Percentiles rank a stretch among this genome's conserved stretches.
These are phyloP conservation scores for Girardia tigrina DNA, from an alignment of 2,888 invertebrate species.

Conservation along the genomic window DNA sequence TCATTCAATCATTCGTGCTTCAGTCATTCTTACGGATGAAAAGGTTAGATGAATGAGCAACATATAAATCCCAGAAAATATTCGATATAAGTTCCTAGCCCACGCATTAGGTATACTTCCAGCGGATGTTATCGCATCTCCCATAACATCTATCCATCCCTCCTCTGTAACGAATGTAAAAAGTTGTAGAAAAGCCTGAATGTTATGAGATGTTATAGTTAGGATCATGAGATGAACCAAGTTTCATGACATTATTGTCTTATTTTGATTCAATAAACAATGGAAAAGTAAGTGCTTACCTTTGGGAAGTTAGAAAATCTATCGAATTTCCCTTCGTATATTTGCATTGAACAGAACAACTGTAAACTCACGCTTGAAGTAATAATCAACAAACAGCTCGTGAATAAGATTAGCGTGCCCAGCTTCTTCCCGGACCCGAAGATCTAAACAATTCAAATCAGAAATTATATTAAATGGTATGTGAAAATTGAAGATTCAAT, in stretches of 20 bases:
- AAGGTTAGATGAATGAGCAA: neutral
- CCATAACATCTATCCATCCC: slow-evolving; percentile 47
- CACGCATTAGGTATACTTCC: neutral
- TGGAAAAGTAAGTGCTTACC: too few relatives aligned
- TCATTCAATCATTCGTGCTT: neutral
- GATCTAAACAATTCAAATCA: slow-evolving; percentile 45
- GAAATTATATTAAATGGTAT: too few relatives aligned
- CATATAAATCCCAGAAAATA: neutral
- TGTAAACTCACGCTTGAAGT: slow-evolving; percentile 98
- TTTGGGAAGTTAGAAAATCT: slow-evolving; percentile 97
- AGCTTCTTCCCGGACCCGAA: slow-evolving; percentile 74
- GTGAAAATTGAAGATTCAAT: too few relatives aligned
- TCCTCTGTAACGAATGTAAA: slow-evolving; percentile 50
- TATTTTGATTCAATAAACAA: too few relatives aligned
- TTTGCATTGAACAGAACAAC: slow-evolving; percentile 74
- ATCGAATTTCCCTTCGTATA: slow-evolving; percentile 62
- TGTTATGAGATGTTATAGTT: too few relatives aligned
- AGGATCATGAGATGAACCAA: too few relatives aligned
- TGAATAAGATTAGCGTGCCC: slow-evolving; percentile 97
- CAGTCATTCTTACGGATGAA: neutral
- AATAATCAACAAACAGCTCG: slow-evolving; percentile 92
- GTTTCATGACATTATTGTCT: too few relatives aligned
- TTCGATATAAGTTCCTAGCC: neutral
- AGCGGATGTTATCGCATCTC: slow-evolving; percentile 40
- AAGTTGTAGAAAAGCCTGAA: slow-evolving; percentile 48